A percentile compares a stretch with the other conserved stretches of the same genome.
Conservation (phyloP, 2,113 vertebrate genomes). For the Danionella cerebrum region DNA sequence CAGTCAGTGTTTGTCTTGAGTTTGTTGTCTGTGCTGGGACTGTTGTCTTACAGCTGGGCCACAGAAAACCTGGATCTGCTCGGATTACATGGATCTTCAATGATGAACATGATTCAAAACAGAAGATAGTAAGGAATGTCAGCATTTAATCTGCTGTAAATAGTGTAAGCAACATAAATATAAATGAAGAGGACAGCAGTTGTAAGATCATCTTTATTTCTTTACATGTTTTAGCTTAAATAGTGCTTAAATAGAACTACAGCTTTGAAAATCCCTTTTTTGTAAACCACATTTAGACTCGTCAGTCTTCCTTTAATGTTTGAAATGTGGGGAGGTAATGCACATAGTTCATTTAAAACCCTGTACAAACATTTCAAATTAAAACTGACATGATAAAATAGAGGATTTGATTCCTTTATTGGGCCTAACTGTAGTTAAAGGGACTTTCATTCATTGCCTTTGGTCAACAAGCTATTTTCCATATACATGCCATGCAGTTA, state of each 20-base stretch:
- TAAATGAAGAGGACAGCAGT: background rate
- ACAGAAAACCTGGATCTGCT: constrained; percentile 43
- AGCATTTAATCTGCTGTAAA: background rate
- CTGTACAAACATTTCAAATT: background rate
- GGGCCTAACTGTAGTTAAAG: background rate
- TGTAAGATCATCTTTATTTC: constrained; percentile 31
- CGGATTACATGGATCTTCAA: background rate
- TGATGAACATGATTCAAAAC: background rate
- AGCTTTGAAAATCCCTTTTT: background rate
- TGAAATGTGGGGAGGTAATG: background rate
- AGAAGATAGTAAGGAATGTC: background rate
- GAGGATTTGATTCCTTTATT: background rate
- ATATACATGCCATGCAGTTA: constrained; percentile 39
- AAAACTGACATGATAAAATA: background rate
- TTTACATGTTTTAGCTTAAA: constrained; percentile 17
- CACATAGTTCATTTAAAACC: background rate
- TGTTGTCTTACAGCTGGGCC: constrained; percentile 55
- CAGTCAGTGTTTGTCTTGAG: constrained; percentile 44
- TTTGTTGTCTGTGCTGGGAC: constrained; percentile 44
- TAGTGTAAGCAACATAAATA: background rate
- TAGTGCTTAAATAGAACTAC: background rate
- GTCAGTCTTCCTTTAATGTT: background rate
- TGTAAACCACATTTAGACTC: background rate
- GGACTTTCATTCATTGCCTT: background rate
- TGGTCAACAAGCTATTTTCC: constrained; percentile 8